Conservation (phyloP, 2,113 vertebrate species). For the Pedionomus torquatus region DNA sequence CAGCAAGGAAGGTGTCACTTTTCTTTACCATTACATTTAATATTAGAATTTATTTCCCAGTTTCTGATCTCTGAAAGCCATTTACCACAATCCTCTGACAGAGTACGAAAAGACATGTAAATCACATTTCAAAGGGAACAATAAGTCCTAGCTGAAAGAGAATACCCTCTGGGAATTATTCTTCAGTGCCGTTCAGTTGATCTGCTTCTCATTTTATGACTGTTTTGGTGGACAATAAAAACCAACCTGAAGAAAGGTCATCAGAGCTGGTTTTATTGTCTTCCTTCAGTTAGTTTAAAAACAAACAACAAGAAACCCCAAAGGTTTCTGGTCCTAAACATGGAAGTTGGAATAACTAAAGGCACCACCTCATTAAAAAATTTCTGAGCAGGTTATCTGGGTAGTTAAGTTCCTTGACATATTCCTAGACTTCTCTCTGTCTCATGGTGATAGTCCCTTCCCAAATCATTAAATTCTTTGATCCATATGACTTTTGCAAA, state of each 20-base stretch:
- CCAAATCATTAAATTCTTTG: background rate
- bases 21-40: background rate
- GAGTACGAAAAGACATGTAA: background rate
- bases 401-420: background rate
- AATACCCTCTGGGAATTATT: background rate
- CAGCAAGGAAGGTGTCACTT: background rate
- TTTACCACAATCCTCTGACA: background rate
- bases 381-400: background rate
- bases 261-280: background rate
- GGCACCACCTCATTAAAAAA: background rate
- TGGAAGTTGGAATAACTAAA: background rate
- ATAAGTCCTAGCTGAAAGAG: background rate
- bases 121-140: background rate
- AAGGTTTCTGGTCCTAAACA: background rate
- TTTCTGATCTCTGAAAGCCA: background rate
- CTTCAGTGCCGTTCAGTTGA: background rate
- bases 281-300: background rate
- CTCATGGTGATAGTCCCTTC: background rate
- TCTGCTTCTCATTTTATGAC: conserved; percentile 6
- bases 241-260: background rate
- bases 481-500: background rate
- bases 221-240: background rate
- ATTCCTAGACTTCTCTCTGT: background rate
- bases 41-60: background rate
- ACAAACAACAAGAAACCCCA: background rate